Conservation (phyloP, 2,888 invertebrate species). For the Oithona nana region DNA sequence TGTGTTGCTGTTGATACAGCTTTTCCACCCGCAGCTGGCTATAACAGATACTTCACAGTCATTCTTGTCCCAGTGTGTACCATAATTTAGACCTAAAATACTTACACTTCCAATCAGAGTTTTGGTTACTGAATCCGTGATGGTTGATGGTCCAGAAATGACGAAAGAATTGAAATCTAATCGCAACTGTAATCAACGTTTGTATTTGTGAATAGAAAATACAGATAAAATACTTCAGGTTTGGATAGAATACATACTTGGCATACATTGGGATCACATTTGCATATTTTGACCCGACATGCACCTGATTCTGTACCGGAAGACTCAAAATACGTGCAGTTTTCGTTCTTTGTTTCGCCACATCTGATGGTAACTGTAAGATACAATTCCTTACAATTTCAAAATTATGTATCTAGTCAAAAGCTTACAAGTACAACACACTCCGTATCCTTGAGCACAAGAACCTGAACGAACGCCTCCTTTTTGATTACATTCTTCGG, state of each 20-base stretch:
- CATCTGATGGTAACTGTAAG: background rate
- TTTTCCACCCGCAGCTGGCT: background rate
- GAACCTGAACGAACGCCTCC: background rate
- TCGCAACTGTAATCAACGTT: too few species aligned
- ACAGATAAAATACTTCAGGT: too few species aligned
- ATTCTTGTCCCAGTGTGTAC: background rate
- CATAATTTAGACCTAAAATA: background rate
- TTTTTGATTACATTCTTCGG: constrained; percentile 1
- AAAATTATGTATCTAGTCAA: background rate
- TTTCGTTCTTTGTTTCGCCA: background rate
- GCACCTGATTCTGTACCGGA: background rate
- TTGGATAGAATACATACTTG: too few species aligned
- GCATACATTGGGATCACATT: background rate
- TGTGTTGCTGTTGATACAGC: constrained; percentile 5
- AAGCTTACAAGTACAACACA: constrained; percentile 9
- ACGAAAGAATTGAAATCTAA: constrained; percentile 7
- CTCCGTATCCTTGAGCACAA: constrained; percentile 12
- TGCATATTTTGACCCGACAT: background rate
- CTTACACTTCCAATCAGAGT: background rate
- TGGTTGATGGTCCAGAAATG: constrained; percentile 9
- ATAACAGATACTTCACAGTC: background rate
- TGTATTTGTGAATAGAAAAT: too few species aligned
- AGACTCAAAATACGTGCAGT: background rate
- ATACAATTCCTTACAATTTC: background rate
- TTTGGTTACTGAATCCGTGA: background rate